These are phyloP conservation scores for Falco naumanni DNA, from an alignment of 2,797 vertebrate genomes.

Conservation along the genomic window DNA sequence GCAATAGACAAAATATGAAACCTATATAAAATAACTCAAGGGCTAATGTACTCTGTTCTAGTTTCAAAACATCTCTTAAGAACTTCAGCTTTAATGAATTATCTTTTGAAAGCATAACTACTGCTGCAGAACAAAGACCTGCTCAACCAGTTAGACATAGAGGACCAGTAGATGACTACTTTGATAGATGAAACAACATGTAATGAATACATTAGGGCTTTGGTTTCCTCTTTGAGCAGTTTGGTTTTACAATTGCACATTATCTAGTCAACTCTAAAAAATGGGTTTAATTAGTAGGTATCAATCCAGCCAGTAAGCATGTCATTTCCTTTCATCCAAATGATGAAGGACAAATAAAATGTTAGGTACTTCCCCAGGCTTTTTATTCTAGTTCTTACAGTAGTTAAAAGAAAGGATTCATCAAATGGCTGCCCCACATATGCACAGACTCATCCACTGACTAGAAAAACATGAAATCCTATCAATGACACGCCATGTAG, in stretches of 20 bases:
- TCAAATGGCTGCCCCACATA: background rate
- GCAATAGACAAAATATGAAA: slow-evolving; percentile 28
- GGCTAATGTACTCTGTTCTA: background rate
- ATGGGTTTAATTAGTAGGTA: slow-evolving; percentile 42
- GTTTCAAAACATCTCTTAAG: slow-evolving; percentile 31
- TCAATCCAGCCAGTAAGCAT: background rate
- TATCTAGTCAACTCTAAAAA: slow-evolving; percentile 42
- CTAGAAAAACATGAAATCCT: background rate
- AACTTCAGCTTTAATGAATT: slow-evolving; percentile 39
- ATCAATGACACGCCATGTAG: background rate
- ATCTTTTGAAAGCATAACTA: slow-evolving; percentile 38
- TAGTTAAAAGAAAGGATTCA: slow-evolving; percentile 1
- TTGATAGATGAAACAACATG: background rate
- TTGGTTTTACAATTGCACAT: slow-evolving; percentile 29
- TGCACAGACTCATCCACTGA: background rate
- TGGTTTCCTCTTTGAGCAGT: slow-evolving; percentile 27
- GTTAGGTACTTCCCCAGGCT: slow-evolving; percentile 6
- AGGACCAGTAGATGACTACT: background rate
- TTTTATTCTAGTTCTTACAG: background rate
- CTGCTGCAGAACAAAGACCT: slow-evolving; percentile 36
- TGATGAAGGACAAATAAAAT: background rate
- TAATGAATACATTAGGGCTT: background rate
- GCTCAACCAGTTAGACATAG: slow-evolving; percentile 47
- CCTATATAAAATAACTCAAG: slow-evolving; percentile 27
- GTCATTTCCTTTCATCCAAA: slow-evolving; percentile 42